phyloP scores from a whole-genome alignment of 2,113 vertebrate genomes.

The Chloebia gouldiae region DNA sequence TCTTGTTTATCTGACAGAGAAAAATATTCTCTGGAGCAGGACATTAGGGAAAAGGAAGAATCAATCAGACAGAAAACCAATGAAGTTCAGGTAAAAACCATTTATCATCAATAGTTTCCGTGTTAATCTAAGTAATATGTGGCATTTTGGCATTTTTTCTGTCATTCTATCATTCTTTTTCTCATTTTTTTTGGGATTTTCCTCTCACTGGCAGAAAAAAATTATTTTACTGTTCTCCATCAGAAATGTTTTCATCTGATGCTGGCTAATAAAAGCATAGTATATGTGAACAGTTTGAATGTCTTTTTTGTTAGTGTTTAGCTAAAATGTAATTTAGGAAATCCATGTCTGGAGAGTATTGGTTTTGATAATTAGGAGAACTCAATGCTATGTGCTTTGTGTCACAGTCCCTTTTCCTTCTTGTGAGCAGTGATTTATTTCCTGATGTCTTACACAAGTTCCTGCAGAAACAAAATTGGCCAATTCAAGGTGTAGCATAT shows the following conservation, averaged over 20 bases:
- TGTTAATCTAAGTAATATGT: background rate
- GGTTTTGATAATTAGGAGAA: background rate
- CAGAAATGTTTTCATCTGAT: background rate
- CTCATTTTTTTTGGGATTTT: background rate
- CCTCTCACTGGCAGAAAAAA: background rate
- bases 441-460: background rate
- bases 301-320: background rate
- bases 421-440: background rate
- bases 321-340: background rate
- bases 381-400: background rate
- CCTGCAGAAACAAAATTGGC: background rate
- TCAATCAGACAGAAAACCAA: slow-evolving; percentile 89
- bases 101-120: background rate
- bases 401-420: background rate
- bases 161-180: background rate
- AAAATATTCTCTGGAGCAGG: slow-evolving; percentile 92
- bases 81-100: slow-evolving; percentile 88
- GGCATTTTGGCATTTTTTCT: background rate
- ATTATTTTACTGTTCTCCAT: background rate
- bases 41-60: slow-evolving; percentile 94
- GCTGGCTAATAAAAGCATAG: background rate
- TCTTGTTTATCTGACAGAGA: slow-evolving; percentile 75
- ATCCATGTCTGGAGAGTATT: background rate
- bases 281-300: background rate
- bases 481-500: accelerated